These are phyloP conservation scores for Crotalus viridis DNA, from an alignment of 2,113 vertebrate genomes.

Conservation along the genomic window DNA sequence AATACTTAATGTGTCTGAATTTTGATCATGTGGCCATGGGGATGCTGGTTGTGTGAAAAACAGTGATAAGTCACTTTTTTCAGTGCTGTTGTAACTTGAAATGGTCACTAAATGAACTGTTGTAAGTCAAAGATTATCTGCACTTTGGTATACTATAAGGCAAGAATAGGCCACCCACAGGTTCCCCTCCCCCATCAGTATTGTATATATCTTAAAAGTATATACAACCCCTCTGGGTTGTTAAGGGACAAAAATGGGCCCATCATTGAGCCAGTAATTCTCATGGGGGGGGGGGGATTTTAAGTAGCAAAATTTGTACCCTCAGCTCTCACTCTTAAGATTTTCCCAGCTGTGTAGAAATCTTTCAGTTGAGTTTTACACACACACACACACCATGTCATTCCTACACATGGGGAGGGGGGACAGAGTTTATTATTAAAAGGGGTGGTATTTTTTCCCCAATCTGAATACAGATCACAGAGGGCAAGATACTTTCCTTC, in stretches of 20 bases:
- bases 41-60: too few relatives aligned
- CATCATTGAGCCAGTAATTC: not conserved
- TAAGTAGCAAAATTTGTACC: not conserved
- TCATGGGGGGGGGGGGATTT: not conserved
- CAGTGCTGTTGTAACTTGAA: too few relatives aligned
- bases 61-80: too few relatives aligned
- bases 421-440: not conserved
- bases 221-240: too few relatives aligned
- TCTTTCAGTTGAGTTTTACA: not conserved
- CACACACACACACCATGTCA: too few relatives aligned
- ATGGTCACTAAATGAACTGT: too few relatives aligned
- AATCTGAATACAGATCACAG: not conserved
- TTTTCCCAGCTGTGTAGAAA: not conserved
- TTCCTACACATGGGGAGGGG: not conserved
- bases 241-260: not conserved
- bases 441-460: not conserved
- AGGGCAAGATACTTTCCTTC: accelerated
- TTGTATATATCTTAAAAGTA: too few relatives aligned
- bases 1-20: too few relatives aligned
- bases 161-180: not conserved
- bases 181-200: not conserved
- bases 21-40: too few relatives aligned
- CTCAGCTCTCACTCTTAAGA: not conserved
- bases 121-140: too few relatives aligned
- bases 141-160: not conserved